Percentiles rank a stretch among this genome's conserved stretches.
Evolutionary conservation across 2,888 invertebrate genomes (phyloP).

Genomic region (Perizoma affinitatum): DNA sequence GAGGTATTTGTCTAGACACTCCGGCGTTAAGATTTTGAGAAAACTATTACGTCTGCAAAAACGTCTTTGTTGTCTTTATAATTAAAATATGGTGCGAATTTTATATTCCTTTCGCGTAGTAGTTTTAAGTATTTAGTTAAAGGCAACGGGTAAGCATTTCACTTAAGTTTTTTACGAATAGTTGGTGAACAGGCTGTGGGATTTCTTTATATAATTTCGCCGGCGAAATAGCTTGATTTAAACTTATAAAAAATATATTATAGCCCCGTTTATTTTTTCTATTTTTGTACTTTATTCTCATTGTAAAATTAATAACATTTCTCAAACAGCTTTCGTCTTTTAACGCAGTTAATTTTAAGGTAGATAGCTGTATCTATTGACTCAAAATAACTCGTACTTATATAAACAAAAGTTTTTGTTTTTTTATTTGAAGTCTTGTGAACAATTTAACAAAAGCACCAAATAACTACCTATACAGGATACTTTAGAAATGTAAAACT

Average conservation of each 20-base stretch:
- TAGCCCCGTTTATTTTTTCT: conserved; percentile 6
- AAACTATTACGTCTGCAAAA: too few species aligned
- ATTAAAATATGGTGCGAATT: conserved; percentile 25
- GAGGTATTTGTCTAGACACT: too few species aligned
- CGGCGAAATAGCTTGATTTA: conserved; percentile 30
- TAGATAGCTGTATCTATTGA: too few species aligned
- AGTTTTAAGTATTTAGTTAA: conserved; percentile 33
- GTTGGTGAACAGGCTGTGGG: conserved; percentile 52
- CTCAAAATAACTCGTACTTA: too few species aligned
- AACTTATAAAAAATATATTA: conserved; percentile 13
- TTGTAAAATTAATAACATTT: conserved; percentile 4
- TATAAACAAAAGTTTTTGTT: too few species aligned
- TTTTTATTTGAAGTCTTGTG: too few species aligned
- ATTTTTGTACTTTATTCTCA: neutral
- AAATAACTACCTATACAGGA: too few species aligned
- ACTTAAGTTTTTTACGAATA: conserved; percentile 42
- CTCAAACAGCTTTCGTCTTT: conserved; percentile 11
- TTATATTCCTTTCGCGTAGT: conserved; percentile 15
- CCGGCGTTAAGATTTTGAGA: too few species aligned
- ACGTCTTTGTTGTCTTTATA: conserved; percentile 34
- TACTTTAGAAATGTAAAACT: too few species aligned
- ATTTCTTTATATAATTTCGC: conserved; percentile 32
- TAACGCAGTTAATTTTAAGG: conserved; percentile 12
- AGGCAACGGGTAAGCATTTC: conserved; percentile 65
- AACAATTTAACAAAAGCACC: too few species aligned